Percentiles rank a stretch among this genome's conserved stretches.
These are phyloP conservation scores for Zophobas atratus DNA, from an alignment of 1,140 invertebrate species.

Conservation along the genomic window DNA sequence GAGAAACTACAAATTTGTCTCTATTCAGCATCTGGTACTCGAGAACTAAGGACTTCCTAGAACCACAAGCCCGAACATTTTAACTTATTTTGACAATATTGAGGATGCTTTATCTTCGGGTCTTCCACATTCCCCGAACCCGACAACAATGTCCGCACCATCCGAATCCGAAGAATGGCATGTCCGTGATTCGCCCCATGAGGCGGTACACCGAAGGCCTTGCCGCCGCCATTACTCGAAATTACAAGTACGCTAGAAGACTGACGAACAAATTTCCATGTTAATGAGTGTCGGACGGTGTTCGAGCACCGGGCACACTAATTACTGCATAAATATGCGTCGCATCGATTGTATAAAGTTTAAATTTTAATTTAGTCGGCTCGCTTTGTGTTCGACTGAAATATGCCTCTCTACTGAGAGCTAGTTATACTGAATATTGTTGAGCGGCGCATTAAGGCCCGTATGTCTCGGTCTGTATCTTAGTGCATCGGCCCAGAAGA, in stretches of 20 bases:
- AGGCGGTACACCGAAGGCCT: neutral
- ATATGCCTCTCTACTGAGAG: conserved; percentile 58
- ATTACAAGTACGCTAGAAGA: conserved; percentile 20
- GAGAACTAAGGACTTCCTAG: neutral
- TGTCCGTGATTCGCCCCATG: conserved; percentile 18
- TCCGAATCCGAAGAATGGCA: conserved; percentile 7
- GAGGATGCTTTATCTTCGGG: too few relatives aligned
- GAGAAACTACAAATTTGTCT: neutral
- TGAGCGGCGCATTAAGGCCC: conserved; percentile 54
- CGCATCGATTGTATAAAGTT: conserved; percentile 58
- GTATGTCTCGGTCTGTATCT: conserved; percentile 50
- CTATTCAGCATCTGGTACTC: neutral
- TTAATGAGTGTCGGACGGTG: conserved; percentile 53
- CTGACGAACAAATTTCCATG: conserved; percentile 53
- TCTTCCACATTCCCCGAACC: too few relatives aligned
- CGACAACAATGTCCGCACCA: too few relatives aligned
- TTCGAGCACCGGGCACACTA: conserved; percentile 43
- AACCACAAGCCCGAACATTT: neutral
- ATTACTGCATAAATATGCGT: conserved; percentile 54
- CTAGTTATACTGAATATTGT: conserved; percentile 60
- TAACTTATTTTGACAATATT: neutral
- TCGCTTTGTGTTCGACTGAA: conserved; percentile 56
- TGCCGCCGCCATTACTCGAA: conserved; percentile 21
- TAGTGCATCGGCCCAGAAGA: conserved; percentile 39
- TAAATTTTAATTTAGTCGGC: conserved; percentile 58